Evolutionary conservation across 2,113 vertebrate species (phyloP), one percentile per base, ranked within the genome.

Genomic region (Onychorhynchus coronatus): DNA sequence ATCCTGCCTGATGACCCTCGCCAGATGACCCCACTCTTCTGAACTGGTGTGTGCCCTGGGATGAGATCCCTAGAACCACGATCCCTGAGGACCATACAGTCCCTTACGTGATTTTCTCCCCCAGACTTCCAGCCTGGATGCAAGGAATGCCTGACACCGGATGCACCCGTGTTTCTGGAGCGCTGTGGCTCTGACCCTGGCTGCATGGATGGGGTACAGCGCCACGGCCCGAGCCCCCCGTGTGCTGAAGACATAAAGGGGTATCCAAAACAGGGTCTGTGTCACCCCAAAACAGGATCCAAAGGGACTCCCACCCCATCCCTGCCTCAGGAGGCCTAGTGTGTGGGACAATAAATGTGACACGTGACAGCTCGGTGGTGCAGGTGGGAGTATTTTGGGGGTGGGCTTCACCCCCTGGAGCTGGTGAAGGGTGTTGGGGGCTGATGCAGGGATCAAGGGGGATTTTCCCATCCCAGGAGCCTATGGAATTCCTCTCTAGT

Each of bases 1-100:
- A 97, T 99, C 91, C 98, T 99, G 49, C 99, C 99, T 3, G 99
- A 99, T 2, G 99, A 99, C 94, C 99, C 99, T 47, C 98, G 99
- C 88, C 99, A 99, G 94, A 99, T 98, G 85, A 98, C 99, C 11
- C 98, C 99, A 0, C 98, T 99, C 56, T 99, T 99, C 96, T 99
- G 98, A 98, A 90, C 37, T 1, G 1, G 3, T 39, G 49, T 25
- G 42, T 52, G 6, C 22, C 68, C 25, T 0, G 0, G 42, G 14
- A 50, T 11, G 6, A 70, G 46, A 56, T 68, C 37, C 20, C 50
- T 5, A 5, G 37, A 31, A 18, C 23, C 13, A n/a, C 12, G 13
- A 17, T n/a, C 73, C 41, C n/a, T 68, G 39, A 56, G 35, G 35
- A 28, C 46, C 27, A 5, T 5, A 2, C 13, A 2, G 20, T 62